phyloP scores from a whole-genome alignment of 1,140 invertebrate genomes.

The Drosophila punjabiensis region DNA sequence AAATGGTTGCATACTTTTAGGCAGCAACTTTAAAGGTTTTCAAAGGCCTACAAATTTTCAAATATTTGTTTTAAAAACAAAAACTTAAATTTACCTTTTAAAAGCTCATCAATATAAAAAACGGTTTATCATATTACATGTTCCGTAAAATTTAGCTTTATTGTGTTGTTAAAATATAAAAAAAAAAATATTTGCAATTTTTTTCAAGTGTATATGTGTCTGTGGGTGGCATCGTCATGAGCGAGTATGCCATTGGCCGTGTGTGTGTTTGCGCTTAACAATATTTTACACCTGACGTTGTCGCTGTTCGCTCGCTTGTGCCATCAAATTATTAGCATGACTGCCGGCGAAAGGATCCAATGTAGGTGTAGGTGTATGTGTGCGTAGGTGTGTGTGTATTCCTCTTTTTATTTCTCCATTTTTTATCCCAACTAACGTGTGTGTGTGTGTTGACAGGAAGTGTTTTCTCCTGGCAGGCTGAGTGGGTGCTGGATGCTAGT shows the following conservation, averaged over 20 bases:
- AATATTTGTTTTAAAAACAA: too few species aligned
- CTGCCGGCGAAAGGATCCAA: constrained; percentile 70
- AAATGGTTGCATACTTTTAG: too few species aligned
- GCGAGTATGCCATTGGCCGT: constrained; percentile 10
- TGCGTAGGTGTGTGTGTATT: constrained; percentile 9
- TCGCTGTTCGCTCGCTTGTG: constrained; percentile 58
- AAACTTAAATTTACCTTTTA: too few species aligned
- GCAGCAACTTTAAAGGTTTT: too few species aligned
- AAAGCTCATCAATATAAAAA: too few species aligned
- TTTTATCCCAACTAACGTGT: constrained; percentile 1
- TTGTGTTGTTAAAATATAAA: neutral
- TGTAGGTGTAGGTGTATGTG: constrained; percentile 4
- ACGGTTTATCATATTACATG: too few species aligned
- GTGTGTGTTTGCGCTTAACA: constrained; percentile 65
- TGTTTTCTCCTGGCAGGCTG: constrained; percentile 24
- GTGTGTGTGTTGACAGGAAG: constrained; percentile 61
- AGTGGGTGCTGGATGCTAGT: constrained; percentile 13
- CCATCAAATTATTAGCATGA: constrained; percentile 83
- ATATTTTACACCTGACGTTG: constrained; percentile 81
- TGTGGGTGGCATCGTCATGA: neutral
- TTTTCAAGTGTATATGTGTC: neutral
- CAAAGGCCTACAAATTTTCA: too few species aligned
- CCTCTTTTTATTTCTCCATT: constrained; percentile 11
- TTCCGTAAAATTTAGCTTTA: neutral
- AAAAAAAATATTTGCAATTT: neutral